phyloP scores from a whole-genome alignment of 1,140 invertebrate species.

The Zaprionus inermis region DNA sequence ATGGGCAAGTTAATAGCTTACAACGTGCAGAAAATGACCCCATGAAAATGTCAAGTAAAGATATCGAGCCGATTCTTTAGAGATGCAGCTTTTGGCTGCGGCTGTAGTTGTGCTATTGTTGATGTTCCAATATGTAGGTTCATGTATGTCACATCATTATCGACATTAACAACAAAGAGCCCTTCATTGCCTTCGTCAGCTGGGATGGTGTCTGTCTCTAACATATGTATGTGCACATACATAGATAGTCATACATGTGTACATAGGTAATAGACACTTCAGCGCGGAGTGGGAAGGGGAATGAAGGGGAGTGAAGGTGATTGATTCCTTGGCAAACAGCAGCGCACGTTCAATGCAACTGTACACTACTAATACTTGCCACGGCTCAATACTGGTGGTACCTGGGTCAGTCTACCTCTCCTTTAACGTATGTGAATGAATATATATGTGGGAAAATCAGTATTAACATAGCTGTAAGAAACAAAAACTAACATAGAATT shows the following conservation, averaged over 20 bases:
- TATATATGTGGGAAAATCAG: too few relatives aligned
- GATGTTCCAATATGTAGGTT: neutral
- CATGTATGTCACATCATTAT: conserved; percentile 70
- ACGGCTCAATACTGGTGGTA: conserved; percentile 30
- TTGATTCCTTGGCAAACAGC: conserved; percentile 45
- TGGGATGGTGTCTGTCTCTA: conserved; percentile 21
- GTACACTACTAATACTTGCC: conserved; percentile 72
- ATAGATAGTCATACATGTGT: neutral
- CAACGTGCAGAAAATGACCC: conserved; percentile 40
- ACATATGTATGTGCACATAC: neutral
- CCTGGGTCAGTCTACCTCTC: neutral
- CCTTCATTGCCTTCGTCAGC: conserved; percentile 77
- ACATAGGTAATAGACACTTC: conserved; percentile 28
- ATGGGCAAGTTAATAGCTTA: conserved; percentile 34
- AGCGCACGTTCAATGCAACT: conserved; percentile 56
- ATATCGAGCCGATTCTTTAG: conserved; percentile 40
- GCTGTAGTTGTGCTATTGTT: neutral
- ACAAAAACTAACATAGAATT: too few relatives aligned
- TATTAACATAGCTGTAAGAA: too few relatives aligned
- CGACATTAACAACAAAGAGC: conserved; percentile 76
- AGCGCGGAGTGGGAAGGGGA: conserved; percentile 43
- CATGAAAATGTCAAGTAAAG: conserved; percentile 56
- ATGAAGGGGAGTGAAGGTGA: conserved; percentile 6
- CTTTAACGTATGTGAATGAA: neutral
- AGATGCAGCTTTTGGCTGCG: neutral